Evolutionary conservation across 2,113 vertebrate genomes (phyloP).

Genomic region (Bubo scandiacus): DNA sequence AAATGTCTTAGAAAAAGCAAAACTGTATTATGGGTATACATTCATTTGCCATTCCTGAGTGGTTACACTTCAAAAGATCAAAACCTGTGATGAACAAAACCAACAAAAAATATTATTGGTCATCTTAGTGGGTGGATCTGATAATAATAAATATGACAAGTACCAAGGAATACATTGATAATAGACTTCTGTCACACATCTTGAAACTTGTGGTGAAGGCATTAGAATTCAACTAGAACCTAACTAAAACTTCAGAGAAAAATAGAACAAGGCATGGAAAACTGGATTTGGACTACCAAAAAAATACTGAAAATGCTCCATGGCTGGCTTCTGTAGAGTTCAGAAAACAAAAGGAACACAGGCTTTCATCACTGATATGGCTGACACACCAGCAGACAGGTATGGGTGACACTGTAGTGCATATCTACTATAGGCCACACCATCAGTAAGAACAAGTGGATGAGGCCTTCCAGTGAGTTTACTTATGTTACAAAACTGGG

Average conservation of each 20-base stretch:
- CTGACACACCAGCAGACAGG: background rate
- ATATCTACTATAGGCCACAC: background rate
- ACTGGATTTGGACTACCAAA: background rate
- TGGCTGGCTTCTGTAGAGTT: background rate
- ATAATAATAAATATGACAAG: background rate
- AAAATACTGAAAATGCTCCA: background rate
- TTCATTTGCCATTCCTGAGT: background rate
- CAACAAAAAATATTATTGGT: background rate
- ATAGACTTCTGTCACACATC: background rate
- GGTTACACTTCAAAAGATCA: background rate
- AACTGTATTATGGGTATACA: background rate
- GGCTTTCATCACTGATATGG: background rate
- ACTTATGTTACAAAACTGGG: background rate
- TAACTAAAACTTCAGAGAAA: background rate
- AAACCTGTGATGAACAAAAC: background rate
- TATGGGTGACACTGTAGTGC: background rate
- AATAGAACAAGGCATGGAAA: background rate
- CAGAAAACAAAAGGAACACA: background rate
- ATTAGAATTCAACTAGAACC: background rate
- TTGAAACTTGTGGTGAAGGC: background rate
- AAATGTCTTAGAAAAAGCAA: background rate
- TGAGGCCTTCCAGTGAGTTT: background rate
- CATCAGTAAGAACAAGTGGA: background rate
- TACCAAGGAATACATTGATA: background rate
- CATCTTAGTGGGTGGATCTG: background rate